Conservation (phyloP, 2,888 invertebrate genomes). For the Clepsis dumicolana region DNA sequence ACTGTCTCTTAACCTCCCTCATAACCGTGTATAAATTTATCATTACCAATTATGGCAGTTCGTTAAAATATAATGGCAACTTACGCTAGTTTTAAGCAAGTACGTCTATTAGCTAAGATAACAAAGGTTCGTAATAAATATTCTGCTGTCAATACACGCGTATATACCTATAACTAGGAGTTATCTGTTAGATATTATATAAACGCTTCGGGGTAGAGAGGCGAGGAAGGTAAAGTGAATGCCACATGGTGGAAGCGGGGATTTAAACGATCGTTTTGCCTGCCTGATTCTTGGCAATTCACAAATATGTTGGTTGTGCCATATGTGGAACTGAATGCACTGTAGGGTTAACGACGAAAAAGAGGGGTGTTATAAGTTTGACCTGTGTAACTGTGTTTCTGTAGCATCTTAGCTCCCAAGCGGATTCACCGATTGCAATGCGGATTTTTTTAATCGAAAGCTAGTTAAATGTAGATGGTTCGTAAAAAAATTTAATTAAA, state of each 20-base stretch:
- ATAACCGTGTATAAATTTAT: neutral
- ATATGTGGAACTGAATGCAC: too few species aligned
- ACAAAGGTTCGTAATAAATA: constrained; percentile 82
- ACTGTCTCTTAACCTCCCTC: neutral
- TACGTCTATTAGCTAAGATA: constrained; percentile 60
- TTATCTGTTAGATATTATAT: constrained; percentile 83
- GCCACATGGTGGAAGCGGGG: constrained; percentile 45
- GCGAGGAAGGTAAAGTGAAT: constrained; percentile 61
- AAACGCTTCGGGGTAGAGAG: constrained; percentile 78
- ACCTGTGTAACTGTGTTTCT: too few species aligned
- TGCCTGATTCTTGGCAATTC: too few species aligned
- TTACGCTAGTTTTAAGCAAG: constrained; percentile 28
- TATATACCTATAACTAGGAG: constrained; percentile 68
- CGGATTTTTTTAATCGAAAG: too few species aligned
- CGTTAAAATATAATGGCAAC: constrained; percentile 44
- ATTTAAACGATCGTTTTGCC: constrained; percentile 46
- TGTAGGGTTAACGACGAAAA: too few species aligned
- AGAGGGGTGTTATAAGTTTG: too few species aligned
- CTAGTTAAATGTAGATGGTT: too few species aligned
- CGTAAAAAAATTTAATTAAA: too few species aligned
- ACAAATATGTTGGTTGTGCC: too few species aligned
- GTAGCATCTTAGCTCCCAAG: too few species aligned
- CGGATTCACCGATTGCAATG: too few species aligned
- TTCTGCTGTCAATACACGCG: constrained; percentile 81
- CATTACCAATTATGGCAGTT: constrained; percentile 27